Evolutionary conservation across 2,888 invertebrate species (phyloP), one percentile per base, ranked within the genome.

Genomic region (Orchesellides sinensis): DNA sequence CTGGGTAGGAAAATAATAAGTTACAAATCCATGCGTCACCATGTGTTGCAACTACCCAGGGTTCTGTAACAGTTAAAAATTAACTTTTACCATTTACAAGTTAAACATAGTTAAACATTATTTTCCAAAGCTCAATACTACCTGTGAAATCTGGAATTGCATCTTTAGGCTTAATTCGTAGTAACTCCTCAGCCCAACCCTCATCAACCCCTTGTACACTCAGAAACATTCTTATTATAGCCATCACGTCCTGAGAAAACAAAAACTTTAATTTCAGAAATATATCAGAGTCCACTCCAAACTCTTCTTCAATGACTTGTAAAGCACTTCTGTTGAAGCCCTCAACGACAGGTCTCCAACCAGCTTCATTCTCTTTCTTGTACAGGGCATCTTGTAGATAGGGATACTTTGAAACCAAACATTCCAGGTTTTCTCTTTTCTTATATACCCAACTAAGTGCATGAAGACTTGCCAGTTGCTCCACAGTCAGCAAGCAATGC

Each of bases 21-120:
- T 87, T 87, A 35, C 83, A 82, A 6, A 74, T 47, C 85, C 86
- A 85, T n/a, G 69, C 63, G 47, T 87, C 87, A 0, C 84, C 85
- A 27, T 86, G 85, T n/a, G 47, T 32, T 5, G 69, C 75, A 17
- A 84, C 81, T 3, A 29, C 14, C 84, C 85, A 87, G 0, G 82
- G 74, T 6, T 59, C 83, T 84, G 40, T 12, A 45, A 32, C 2
- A 14, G 14, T 27, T 12, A 56, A 27, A 10, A 25, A 56, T 19
- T 25, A 23, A 56, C 12, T 25, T 27, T 27, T 56, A 56, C 40
- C 40, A 5, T 40, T n/a, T 40, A n/a, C 4, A 40, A 5, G 10
- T n/a, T n/a, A n/a, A n/a, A n/a, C n/a, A n/a, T n/a, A n/a, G n/a
- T n/a, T n/a, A n/a, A n/a, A n/a, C n/a, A n/a, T n/a, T n/a, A n/a